Conservation (phyloP, 2,113 vertebrate species). For the Melanocharis versteri region DNA sequence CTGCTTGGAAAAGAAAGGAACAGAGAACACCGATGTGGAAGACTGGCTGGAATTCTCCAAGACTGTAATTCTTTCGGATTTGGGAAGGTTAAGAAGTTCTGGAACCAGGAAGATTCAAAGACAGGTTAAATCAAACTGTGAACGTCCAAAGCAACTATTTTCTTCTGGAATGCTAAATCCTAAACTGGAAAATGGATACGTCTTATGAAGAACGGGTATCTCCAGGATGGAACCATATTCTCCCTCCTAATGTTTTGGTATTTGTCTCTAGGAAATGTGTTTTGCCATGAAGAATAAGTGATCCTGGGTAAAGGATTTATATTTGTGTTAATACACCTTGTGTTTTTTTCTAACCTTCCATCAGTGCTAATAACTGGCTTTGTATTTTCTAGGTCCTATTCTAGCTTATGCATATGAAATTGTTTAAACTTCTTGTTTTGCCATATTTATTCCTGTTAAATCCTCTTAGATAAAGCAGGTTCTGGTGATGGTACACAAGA, state of each 20-base stretch:
- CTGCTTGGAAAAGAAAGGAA: slow-evolving; percentile 19
- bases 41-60: slow-evolving; percentile 49
- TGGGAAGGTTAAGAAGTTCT: slow-evolving; percentile 60
- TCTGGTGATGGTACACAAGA: slow-evolving; percentile 99
- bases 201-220: slow-evolving; percentile 63
- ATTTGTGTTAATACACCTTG: slow-evolving; percentile 91
- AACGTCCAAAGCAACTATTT: slow-evolving; percentile 8
- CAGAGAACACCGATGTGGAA: slow-evolving; percentile 6
- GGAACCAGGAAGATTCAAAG: slow-evolving; percentile 49
- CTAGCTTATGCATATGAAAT: slow-evolving; percentile 88
- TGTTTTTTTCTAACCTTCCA: slow-evolving; percentile 88
- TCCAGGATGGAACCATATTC: slow-evolving; percentile 64
- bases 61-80: slow-evolving; percentile 59
- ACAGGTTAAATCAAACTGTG: slow-evolving; percentile 42
- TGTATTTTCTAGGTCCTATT: slow-evolving; percentile 96
- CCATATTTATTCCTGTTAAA: slow-evolving; percentile 99
- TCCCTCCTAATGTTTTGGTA: slow-evolving; percentile 70
- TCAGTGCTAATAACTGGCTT: slow-evolving; percentile 96
- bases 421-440: slow-evolving; percentile 99
- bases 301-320: slow-evolving; percentile 88
- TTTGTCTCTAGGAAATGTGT: slow-evolving; percentile 76
- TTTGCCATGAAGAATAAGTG: slow-evolving; percentile 79
- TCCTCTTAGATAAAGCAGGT: slow-evolving; percentile 99
- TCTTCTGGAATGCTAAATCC: slow-evolving; percentile 35
- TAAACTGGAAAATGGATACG: slow-evolving; percentile 55